Evolutionary conservation across 2,113 vertebrate species (phyloP).

Genomic region (Tachycineta bicolor): DNA sequence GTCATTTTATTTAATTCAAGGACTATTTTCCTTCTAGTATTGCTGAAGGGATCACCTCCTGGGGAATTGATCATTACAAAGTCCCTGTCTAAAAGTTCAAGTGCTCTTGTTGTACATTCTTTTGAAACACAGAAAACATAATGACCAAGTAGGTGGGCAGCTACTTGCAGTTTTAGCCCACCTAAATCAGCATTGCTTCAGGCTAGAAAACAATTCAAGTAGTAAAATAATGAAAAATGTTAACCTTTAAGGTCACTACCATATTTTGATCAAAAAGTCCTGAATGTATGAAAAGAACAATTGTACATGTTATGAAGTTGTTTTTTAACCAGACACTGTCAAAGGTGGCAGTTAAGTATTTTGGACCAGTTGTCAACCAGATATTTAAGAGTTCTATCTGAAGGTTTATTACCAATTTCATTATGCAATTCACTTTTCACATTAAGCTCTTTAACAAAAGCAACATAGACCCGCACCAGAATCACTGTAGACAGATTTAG

Average conservation of each 20-base stretch:
- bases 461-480: conserved; percentile 46
- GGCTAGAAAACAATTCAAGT: conserved; percentile 71
- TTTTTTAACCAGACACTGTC: conserved; percentile 53
- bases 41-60: conserved; percentile 72
- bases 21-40: conserved; percentile 68
- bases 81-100: conserved; percentile 70
- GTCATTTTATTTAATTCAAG: conserved; percentile 73
- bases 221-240: conserved; percentile 69
- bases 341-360: conserved; percentile 53
- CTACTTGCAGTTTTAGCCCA: conserved; percentile 64
- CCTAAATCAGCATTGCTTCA: conserved; percentile 59
- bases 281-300: conserved; percentile 55
- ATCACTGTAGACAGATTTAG: conserved; percentile 55
- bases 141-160: conserved; percentile 55
- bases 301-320: conserved; percentile 47
- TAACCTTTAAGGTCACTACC: conserved; percentile 70
- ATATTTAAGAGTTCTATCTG: conserved; percentile 13
- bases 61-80: conserved; percentile 65
- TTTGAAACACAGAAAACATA: conserved; percentile 64
- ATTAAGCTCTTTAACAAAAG: conserved; percentile 60
- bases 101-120: conserved; percentile 76
- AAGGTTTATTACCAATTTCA: conserved; percentile 36
- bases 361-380: conserved; percentile 65
- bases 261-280: conserved; percentile 69
- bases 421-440: conserved; percentile 32